Base-by-base conservation (phyloP, 2,113 vertebrate genomes). In the Marmota flaviventris region DNA sequence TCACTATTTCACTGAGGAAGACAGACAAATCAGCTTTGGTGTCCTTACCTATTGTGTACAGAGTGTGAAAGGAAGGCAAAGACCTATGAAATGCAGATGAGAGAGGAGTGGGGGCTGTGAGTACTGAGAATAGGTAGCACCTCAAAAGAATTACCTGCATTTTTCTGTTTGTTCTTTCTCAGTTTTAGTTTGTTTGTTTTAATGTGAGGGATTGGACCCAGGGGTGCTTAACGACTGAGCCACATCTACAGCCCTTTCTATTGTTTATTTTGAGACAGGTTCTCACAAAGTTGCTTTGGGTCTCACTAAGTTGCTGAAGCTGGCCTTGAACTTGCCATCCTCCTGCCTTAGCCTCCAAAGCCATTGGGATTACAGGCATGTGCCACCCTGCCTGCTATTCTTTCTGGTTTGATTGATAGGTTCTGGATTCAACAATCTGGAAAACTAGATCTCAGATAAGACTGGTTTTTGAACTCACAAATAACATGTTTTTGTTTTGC, bases 31-130 rank as follows among this genome's bases (percentile, higher is more conserved):
- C 0, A 20, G 92, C 96, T 97, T 94, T 93, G 84, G 94, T 93
- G 92, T 96, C 87, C 86, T 58, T 95, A 61, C 89, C 96, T 94
- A 95, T 90, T 97, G 86, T 95, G 65, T 85, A 4, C 8, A 92
- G 22, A 69, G 95, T 93, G 96, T 96, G 87, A 97, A 93, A 93
- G 72, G 75, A 76, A 73, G 84, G 13, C 51, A 65, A 39, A 39
- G 39, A 39, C 29, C 63, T 42, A 76, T 75, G 39, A 79, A 78
- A 84, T 34, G 22, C 78, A 94, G 73, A 56, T 93, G 18, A 16
- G 37, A 4, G 56, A 45, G 27, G 18, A 4, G 32, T 4, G 8
- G 27, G 39, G 39, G 51, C 11, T 27, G 11, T 53, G 53, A 61
- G 58, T 34, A n/a, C 4, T 56, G 70, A 79, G 42, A 78, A 39